Conservation (phyloP, 2,797 vertebrate genomes). For the Pseudochaenichthys georgianus region DNA sequence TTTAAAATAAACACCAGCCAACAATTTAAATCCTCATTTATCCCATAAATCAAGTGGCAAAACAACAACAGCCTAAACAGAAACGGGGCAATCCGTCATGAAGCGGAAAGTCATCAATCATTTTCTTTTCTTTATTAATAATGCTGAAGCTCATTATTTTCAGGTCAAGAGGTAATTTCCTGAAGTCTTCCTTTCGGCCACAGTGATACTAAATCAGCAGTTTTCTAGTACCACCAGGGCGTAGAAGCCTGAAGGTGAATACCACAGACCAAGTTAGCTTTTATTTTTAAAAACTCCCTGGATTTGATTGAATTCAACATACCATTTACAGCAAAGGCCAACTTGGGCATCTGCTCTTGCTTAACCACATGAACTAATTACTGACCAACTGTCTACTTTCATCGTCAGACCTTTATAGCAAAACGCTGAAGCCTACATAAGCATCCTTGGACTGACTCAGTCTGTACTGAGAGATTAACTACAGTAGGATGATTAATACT, state of each 20-base stretch:
- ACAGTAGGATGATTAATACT: background rate
- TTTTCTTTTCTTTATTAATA: background rate
- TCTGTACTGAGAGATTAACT: conserved; percentile 6
- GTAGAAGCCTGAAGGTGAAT: conserved; percentile 10
- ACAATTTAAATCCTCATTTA: conserved; percentile 49
- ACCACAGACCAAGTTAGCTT: conserved; percentile 5
- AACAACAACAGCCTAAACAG: conserved; percentile 45
- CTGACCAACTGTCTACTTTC: conserved; percentile 11
- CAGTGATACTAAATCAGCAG: conserved; percentile 36
- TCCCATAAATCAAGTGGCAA: conserved; percentile 66
- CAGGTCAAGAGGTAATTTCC: conserved; percentile 51
- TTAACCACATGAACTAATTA: conserved; percentile 22
- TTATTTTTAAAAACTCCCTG: conserved; percentile 6
- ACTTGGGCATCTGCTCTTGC: background rate
- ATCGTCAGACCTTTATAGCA: conserved; percentile 14
- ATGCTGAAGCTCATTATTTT: conserved; percentile 46
- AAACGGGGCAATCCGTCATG: conserved; percentile 61
- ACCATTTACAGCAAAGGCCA: conserved; percentile 2
- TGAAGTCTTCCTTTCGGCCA: conserved; percentile 36
- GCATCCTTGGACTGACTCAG: conserved; percentile 7
- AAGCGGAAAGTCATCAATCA: conserved; percentile 61
- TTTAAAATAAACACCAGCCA: conserved; percentile 47
- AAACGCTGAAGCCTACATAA: background rate
- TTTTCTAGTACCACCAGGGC: conserved; percentile 22
- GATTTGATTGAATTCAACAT: background rate